Base-by-base conservation (phyloP, 2,113 vertebrate genomes). In the Thamnophis sirtalis region DNA sequence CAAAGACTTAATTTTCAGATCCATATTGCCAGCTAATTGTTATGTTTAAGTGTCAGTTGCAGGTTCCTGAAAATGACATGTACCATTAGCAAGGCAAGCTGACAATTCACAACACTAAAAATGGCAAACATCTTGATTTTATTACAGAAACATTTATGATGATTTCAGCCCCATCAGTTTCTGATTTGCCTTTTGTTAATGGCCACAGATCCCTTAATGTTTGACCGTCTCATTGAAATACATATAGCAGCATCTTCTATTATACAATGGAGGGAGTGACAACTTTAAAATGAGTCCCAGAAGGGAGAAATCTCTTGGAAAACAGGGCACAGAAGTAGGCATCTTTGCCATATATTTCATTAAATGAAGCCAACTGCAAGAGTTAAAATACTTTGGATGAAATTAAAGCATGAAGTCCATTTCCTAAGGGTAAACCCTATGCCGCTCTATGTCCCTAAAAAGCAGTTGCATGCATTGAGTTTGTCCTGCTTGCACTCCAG, bases 131-230 rank as follows among this genome's bases (percentile, higher is more conserved):
- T 89, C 91, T 85, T 87, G 87, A 89, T 85, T 60, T 60, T 51
- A 92, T 92, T 60, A 53, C 1, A 58, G 55, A n/a, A 84, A 51
- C n/a, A 43, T 89, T 89, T 53, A 89, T 85, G 84, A 26, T 7
- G 55, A 33, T 89, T 89, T 92, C 73, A 85, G 22, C 22, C 73
- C 24, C 54, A 89, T 22, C 54, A 51, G 48, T 89, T 85, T 51
- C 54, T 86, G 88, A 92, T 89, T 92, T 85, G 87, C 84, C 73
- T 92, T 80, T 89, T 86, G 48, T 92, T 92, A 88, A 43, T 17
- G 58, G 49, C 60, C 48, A 63, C 58, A 86, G 38, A 89, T 86
- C 51, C 91, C 49, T 53, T 38, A 2, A 86, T 28, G 60, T 89
- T 38, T 89, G 91, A 85, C 85, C 22, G 73, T 89, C 73, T 89